Percentiles rank a stretch among this genome's conserved stretches.
Conservation (phyloP, 23 tunicate genomes). For the Trididemnum nubilum region DNA sequence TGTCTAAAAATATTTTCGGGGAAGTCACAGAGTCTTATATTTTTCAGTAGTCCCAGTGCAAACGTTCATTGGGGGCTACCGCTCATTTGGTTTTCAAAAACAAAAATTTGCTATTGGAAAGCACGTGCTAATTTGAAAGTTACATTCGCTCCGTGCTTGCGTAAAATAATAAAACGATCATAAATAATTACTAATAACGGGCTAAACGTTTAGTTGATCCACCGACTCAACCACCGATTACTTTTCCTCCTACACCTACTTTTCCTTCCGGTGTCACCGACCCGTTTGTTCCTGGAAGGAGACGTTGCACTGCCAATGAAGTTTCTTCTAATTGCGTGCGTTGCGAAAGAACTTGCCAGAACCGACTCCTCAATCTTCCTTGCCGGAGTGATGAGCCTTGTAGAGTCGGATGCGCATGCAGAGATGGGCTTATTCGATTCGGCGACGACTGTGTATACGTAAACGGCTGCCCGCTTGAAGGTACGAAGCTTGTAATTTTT, state of each 20-base stretch:
- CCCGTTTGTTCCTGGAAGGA: neutral
- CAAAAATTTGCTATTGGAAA: too few species aligned
- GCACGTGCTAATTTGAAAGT: too few species aligned
- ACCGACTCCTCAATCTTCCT: neutral
- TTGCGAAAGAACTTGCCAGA: neutral
- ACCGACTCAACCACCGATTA: neutral
- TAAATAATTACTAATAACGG: too few species aligned
- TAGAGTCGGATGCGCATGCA: neutral
- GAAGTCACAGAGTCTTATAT: too few species aligned
- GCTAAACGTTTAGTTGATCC: too few species aligned
- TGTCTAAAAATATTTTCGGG: too few species aligned
- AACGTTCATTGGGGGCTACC: too few species aligned
- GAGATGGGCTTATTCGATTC: neutral
- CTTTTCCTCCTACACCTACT: neutral
- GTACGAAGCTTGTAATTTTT: too few species aligned
- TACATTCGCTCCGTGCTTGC: too few species aligned
- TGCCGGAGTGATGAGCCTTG: neutral
- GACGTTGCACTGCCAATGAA: neutral
- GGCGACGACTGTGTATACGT: neutral
- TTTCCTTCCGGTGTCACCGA: neutral
- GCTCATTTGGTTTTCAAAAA: too few species aligned
- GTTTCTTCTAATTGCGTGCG: neutral
- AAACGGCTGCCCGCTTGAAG: neutral
- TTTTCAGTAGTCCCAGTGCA: too few species aligned
- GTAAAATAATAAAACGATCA: too few species aligned